Base-by-base conservation (phyloP, 2,797 vertebrate species). In the Fringilla coelebs region DNA sequence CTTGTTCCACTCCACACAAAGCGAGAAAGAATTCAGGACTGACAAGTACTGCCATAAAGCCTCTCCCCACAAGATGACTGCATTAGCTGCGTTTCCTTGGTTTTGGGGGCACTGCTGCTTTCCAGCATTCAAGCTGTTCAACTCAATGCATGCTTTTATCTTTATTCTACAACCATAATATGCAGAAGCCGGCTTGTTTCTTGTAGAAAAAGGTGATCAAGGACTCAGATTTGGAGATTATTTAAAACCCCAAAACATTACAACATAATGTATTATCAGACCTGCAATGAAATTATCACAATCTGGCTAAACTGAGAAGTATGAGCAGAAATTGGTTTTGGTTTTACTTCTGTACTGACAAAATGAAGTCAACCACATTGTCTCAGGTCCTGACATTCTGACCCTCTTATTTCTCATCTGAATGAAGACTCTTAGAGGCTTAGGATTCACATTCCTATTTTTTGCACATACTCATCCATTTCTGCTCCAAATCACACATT, bases 251-350 rank as follows among this genome's bases (percentile, higher is more conserved):
- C 10, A 36, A 60, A 90, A 10, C 19, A 54, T 41, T 11, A 48
- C 0, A 0, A n/a, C 17, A 60, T 17, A 54, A 72, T 2, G 0
- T 24, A 62, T 43, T 57, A 75, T 41, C n/a, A 89, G 45, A 60
- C 17, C 65, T 62, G 41, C 11, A 89, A 66, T 48, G 43, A 68
- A 82, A 60, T 54, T 38, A 58, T 16, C 29, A 73, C 45, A 77
- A 31, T 40, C 32, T 49, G 40, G 51, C 7, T 75, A 77, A 63
- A 78, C 4, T 46, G 14, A 72, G 41, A 22, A 62, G 21, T 32
- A 73, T 31, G n/a, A 74, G n/a, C 76, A 76, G 24, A n/a, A 82
- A 67, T 12, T 1, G 0, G 31, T 38, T 82, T 67, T 60, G n/a
- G 10, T 55, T 91, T 89, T 84, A 57, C 11, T 57, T 54, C 62